Percentiles rank a stretch among this genome's conserved stretches.
Evolutionary conservation across 2,797 vertebrate genomes (phyloP).

Genomic region (Trichosurus vulpecula): DNA sequence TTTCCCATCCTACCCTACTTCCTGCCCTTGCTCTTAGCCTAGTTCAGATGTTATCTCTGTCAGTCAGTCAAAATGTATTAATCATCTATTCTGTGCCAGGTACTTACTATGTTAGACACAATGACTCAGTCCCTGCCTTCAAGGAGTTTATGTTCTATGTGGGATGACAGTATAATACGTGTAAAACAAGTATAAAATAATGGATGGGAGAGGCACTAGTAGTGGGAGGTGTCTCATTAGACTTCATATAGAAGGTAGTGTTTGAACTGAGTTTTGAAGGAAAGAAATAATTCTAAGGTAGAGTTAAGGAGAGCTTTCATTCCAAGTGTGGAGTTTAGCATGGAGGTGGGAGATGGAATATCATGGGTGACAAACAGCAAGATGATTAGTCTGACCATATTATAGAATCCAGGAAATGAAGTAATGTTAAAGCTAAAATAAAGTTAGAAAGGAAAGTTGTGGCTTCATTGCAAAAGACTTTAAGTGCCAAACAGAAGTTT

Average conservation of each 20-base stretch:
- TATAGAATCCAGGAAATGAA: background rate
- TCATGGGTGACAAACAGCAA: background rate
- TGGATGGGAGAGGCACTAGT: background rate
- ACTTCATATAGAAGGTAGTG: background rate
- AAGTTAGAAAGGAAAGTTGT: background rate
- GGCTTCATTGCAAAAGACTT: background rate
- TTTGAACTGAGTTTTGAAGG: background rate
- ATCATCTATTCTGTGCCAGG: background rate
- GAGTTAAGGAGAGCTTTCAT: background rate
- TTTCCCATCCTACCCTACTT: background rate
- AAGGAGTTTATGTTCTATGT: background rate
- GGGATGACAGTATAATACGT: background rate
- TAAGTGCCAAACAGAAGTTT: background rate
- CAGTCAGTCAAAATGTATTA: background rate
- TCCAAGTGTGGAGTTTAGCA: background rate
- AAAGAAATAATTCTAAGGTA: background rate
- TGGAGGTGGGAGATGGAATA: background rate
- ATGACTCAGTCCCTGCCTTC: background rate
- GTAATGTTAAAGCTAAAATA: background rate
- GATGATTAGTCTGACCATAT: background rate
- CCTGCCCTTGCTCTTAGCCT: background rate
- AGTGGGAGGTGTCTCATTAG: background rate
- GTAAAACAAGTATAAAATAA: background rate
- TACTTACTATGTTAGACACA: background rate
- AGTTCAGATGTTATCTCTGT: background rate